These are phyloP conservation scores for Fulica atra DNA, from an alignment of 2,113 vertebrate species.

Conservation along the genomic window DNA sequence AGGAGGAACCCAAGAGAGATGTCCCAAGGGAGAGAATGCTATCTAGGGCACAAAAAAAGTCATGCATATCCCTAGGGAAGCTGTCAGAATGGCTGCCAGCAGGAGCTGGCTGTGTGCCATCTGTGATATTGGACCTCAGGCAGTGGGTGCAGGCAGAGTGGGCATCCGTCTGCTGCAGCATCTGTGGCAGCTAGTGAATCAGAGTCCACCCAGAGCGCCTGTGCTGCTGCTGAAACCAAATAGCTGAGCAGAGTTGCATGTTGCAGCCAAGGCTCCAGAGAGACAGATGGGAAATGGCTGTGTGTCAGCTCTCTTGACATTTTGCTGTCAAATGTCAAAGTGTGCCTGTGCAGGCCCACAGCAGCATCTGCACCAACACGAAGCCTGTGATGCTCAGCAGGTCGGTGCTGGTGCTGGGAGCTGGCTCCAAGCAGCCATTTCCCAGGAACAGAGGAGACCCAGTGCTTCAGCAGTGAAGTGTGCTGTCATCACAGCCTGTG, in stretches of 20 bases:
- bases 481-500: not conserved
- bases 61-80: not conserved
- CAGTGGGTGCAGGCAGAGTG: not conserved
- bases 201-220: fast-evolving
- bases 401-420: not conserved
- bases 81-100: not conserved
- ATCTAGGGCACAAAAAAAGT: not conserved
- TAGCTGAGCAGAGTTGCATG: not conserved
- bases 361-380: not conserved
- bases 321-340: slow-evolving; percentile 21
- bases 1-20: not conserved
- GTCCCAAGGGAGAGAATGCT: not conserved
- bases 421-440: not conserved
- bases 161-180: not conserved
- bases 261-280: not conserved
- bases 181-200: not conserved
- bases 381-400: not conserved
- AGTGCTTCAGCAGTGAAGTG: not conserved
- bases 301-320: not conserved
- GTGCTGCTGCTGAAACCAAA: not conserved
- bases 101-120: not conserved
- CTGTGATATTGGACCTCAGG: not conserved
- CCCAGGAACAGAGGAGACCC: not conserved
- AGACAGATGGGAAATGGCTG: not conserved
- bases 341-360: slow-evolving; percentile 4